Evolutionary conservation across 2,797 vertebrate species (phyloP), one percentile per base, ranked within the genome.

Genomic region (Limosa lapponica): DNA sequence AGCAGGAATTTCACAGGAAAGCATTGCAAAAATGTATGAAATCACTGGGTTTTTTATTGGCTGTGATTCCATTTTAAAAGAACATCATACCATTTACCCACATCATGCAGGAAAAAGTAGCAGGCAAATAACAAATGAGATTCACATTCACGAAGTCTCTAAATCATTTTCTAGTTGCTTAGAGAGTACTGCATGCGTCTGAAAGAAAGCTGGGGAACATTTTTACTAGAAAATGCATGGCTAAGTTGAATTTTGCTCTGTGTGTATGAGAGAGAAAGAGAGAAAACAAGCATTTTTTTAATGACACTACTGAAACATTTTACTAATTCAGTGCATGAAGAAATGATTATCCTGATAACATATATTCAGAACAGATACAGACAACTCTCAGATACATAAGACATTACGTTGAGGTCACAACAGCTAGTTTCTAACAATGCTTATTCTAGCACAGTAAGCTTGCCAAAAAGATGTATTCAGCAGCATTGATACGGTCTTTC

Each of bases 41-140:
- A 99, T 99, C 98, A 99, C 98, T 98, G 98, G 6, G 7, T 94
- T 96, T 92, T 99, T 98, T 98, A 98, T 99, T 99, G 98, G 98
- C 97, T 97, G 99, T 99, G 99, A 99, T 99, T 99, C 98, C 99
- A 99, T 98, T 98, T 98, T 97, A 98, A 98, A 98, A 98, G 98
- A 98, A 98, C 98, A 98, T 98, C 98, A 98, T 98, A 98, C 93
- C 91, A 96, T 98, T 98, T 97, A 98, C 94, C 98, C 98, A 98
- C 95, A 95, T 98, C 99, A 99, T 99, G 99, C 99, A 99, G 98
- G 98, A 98, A 97, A 97, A 98, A 98, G 97, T 98, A 98, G 98
- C 98, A 98, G 97, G 98, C 98, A 98, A 96, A 97, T 98, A 98
- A 98, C 98, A 98, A 98, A 99, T 98, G 96, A 96, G 98, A 93